Percentiles rank a stretch among this genome's conserved stretches.
phyloP scores from a whole-genome alignment of 2,888 invertebrate species.

The Biston betularia region DNA sequence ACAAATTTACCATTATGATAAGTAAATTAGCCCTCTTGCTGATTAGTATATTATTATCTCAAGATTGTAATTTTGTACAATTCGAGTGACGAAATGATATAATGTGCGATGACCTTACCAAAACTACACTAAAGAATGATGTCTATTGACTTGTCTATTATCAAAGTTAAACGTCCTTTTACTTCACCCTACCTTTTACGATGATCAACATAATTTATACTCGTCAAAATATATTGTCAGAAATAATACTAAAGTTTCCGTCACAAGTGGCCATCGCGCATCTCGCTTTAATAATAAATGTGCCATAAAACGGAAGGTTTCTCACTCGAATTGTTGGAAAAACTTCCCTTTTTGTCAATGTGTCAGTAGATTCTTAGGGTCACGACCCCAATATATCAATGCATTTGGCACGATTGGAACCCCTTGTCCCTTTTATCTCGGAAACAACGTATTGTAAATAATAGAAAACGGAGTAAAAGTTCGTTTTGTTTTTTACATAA shows the following conservation, averaged over 20 bases:
- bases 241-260: conserved; percentile 10
- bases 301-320: conserved; percentile 41
- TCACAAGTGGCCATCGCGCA: conserved; percentile 8
- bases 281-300: conserved; percentile 39
- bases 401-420: conserved; percentile 47
- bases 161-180: conserved; percentile 2
- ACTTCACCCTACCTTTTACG: neutral
- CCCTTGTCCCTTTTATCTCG: conserved; percentile 45
- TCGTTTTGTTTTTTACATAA: conserved; percentile 31
- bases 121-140: neutral
- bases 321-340: conserved; percentile 38
- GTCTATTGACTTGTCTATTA: conserved; percentile 5
- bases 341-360: conserved; percentile 43
- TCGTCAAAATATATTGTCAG: conserved; percentile 12
- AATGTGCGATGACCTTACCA: conserved; percentile 1
- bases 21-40: too few relatives aligned
- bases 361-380: conserved; percentile 40
- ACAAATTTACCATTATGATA: too few relatives aligned
- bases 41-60: too few relatives aligned
- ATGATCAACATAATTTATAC: conserved; percentile 10
- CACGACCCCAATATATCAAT: conserved; percentile 54
- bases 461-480: conserved; percentile 43
- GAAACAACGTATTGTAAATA: conserved; percentile 47
- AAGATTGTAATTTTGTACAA: too few relatives aligned
- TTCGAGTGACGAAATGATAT: neutral